Evolutionary conservation across 2,888 invertebrate species (phyloP).

Genomic region (Lithophane socia): DNA sequence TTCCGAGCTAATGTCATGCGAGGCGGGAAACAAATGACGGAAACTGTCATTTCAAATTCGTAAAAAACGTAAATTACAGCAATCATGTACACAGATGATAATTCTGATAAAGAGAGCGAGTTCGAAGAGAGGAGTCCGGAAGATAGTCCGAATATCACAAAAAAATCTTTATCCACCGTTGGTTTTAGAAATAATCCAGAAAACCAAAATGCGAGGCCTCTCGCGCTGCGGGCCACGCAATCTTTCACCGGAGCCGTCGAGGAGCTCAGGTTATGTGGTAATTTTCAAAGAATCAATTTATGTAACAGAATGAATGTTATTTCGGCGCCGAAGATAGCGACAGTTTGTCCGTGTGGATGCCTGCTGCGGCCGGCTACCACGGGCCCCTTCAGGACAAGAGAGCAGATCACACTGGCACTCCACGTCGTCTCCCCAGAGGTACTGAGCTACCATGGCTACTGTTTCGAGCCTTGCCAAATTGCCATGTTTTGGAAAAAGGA

Average conservation of each 20-base stretch:
- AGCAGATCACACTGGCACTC: conserved; percentile 83
- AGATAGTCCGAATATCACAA: conserved; percentile 82
- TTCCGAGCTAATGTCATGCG: conserved; percentile 45
- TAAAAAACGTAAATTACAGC: conserved; percentile 63
- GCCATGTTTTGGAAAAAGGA: conserved; percentile 93
- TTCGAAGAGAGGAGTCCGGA: conserved; percentile 82
- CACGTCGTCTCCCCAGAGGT: conserved; percentile 89
- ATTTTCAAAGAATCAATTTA: conserved; percentile 83
- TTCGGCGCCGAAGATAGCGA: conserved; percentile 75
- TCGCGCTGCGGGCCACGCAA: conserved; percentile 85
- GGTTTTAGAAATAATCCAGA: conserved; percentile 83
- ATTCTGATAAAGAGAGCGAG: conserved; percentile 86
- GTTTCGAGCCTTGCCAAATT: conserved; percentile 90
- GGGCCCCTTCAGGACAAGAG: conserved; percentile 85
- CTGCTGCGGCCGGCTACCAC: conserved; percentile 79
- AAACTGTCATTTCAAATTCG: conserved; percentile 71
- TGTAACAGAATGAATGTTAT: conserved; percentile 79
- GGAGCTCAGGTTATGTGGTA: conserved; percentile 81
- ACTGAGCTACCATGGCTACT: conserved; percentile 89
- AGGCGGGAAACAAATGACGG: conserved; percentile 77
- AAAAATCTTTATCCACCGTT: conserved; percentile 85
- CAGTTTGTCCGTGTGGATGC: conserved; percentile 87
- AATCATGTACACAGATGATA: conserved; percentile 86
- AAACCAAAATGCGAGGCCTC: conserved; percentile 80
- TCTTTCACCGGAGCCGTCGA: conserved; percentile 86